Conservation (phyloP, 2,113 vertebrate species). For the Scatophagus argus region DNA sequence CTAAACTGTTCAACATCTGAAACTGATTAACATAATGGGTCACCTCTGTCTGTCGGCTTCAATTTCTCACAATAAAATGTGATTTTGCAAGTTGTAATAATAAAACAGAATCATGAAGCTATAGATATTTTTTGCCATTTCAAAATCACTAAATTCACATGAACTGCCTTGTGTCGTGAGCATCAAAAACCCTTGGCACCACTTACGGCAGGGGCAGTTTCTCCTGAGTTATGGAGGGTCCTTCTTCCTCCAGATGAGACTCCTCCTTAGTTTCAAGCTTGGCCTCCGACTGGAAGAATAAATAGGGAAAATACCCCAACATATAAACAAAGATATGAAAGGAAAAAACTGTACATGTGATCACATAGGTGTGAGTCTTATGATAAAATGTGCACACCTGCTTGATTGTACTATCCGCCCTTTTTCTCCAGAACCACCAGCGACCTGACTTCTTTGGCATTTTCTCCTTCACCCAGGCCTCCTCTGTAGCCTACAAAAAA, state of each 20-base stretch:
- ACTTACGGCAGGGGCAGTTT: constrained; percentile 78
- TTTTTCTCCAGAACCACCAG: constrained; percentile 98
- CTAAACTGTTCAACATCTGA: background rate
- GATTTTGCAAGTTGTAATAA: background rate
- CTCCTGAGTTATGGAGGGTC: constrained; percentile 72
- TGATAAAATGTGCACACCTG: constrained; percentile 84
- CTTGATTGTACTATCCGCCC: constrained; percentile 92
- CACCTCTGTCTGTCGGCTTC: background rate
- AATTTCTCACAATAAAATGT: background rate
- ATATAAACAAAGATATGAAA: background rate
- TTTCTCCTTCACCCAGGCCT: constrained; percentile 97
- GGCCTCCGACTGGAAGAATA: constrained; percentile 85
- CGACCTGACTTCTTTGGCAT: constrained; percentile 99
- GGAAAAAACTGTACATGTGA: background rate
- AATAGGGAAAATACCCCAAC: background rate
- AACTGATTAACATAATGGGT: no score
- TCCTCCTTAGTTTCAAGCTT: constrained; percentile 92
- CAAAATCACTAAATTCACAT: constrained; percentile 11
- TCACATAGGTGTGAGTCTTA: background rate
- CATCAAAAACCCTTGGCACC: background rate
- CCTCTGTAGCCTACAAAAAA: constrained; percentile 90
- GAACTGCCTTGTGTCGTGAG: background rate
- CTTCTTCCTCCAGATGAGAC: constrained; percentile 76
- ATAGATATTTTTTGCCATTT: background rate
- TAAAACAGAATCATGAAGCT: background rate